Percentiles rank a stretch among this genome's conserved stretches.
phyloP scores from a whole-genome alignment of 2,888 invertebrate genomes.

The Carabus problematicus region DNA sequence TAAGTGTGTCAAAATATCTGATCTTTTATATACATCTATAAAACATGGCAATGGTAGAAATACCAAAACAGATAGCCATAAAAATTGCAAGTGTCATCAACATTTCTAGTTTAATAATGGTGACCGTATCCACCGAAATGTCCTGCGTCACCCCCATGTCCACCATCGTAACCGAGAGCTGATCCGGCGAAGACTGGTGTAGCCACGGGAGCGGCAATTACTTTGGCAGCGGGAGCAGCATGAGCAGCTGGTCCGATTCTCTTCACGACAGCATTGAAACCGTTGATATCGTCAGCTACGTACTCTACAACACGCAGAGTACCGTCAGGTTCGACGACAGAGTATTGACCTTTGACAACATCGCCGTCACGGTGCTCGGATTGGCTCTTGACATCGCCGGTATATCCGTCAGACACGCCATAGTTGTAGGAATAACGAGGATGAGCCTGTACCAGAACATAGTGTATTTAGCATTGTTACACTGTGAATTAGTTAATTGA shows the following conservation, averaged over 20 bases:
- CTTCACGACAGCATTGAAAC: constrained; percentile 56
- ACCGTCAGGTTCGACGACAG: constrained; percentile 60
- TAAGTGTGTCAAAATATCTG: too few species aligned
- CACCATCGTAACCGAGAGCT: constrained; percentile 31
- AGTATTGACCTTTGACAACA: constrained; percentile 62
- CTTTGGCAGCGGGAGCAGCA: constrained; percentile 33
- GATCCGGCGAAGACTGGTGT: constrained; percentile 34
- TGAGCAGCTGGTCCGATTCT: constrained; percentile 52
- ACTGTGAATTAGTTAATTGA: too few species aligned
- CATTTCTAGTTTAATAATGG: constrained; percentile 21
- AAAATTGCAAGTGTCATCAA: background rate
- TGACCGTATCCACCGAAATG: constrained; percentile 6
- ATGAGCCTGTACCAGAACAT: constrained; percentile 58
- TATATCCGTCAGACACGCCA: constrained; percentile 68
- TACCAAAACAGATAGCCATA: background rate
- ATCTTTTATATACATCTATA: too few species aligned
- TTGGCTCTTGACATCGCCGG: constrained; percentile 68
- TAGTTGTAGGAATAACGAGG: constrained; percentile 69
- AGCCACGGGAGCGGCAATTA: constrained; percentile 42
- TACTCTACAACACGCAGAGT: constrained; percentile 56
- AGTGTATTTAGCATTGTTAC: background rate
- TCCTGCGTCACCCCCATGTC: constrained; percentile 21
- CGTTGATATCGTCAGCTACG: constrained; percentile 49
- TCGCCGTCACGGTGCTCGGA: constrained; percentile 69
- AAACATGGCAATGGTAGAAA: too few species aligned